Base-by-base conservation (phyloP, 2,797 vertebrate species). In the Chiropotes sagulatus region DNA sequence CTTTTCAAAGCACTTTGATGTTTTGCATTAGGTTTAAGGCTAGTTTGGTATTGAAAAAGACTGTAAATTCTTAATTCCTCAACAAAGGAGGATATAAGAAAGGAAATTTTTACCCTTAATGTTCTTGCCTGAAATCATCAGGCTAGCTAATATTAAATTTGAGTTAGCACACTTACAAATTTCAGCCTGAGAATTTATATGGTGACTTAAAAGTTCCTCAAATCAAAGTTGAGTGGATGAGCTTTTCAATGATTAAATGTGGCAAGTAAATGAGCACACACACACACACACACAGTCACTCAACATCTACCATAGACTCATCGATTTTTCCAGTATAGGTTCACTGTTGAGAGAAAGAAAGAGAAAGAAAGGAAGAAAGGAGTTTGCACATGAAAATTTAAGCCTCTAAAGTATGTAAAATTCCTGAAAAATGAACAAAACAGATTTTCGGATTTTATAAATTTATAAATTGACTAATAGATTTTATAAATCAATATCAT, bases 11-110 rank as follows among this genome's bases (percentile, higher is more conserved):
- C 24, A 82, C 73, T 85, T 54, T 73, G 30, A 57, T 85, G 78
- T 78, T 92, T 88, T 92, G 20, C 50, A 57, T 83, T 95, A 95
- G 73, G 20, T 75, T 58, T 76, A 50, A 95, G 52, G 15, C 33
- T 86, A 90, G 39, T 57, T 72, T 15, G 30, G 67, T 87, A 87
- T 93, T 86, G n/a, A 86, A 93, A 90, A 93, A 67, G 44, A 30
- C 8, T 84, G 2, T 64, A 86, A 76, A 87, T 44, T 93, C 64
- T 93, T 58, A 73, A 41, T 52, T 92, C 44, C 50, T 83, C 50
- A 96, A 85, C 64, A 57, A 14, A 19, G 33, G 19, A 48, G 5
- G 26, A 44, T 36, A 44, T n/a, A 93, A 87, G 8, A 33, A 84
- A 88, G 57, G 14, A 15, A 72, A 94, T 88, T 89, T 64, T 54